Evolutionary conservation across 2,797 vertebrate species (phyloP).

Genomic region (Enteromius paludinosus): DNA sequence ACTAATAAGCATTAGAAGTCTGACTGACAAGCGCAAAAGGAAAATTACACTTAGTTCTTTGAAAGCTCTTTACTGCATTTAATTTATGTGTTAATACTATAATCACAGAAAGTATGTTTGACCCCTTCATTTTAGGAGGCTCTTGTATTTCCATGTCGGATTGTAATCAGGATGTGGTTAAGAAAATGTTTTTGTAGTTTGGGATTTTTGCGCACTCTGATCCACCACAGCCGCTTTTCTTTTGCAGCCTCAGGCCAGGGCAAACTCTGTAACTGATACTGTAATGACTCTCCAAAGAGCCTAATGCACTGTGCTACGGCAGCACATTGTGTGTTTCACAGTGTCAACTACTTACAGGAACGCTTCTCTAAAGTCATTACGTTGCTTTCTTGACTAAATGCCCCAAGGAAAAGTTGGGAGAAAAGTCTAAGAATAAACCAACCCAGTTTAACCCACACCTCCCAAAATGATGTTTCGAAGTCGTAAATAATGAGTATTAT

Average conservation of each 20-base stretch:
- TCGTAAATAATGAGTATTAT: background rate
- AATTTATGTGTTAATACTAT: slow-evolving; percentile 15
- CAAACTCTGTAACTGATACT: slow-evolving; percentile 52
- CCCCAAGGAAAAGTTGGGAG: slow-evolving; percentile 33
- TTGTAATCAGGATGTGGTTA: slow-evolving; percentile 26
- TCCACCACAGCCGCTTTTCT: slow-evolving; percentile 28
- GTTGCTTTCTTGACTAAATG: slow-evolving; percentile 49
- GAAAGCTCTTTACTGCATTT: slow-evolving; percentile 22
- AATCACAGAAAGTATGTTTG: background rate
- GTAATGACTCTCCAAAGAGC: slow-evolving; percentile 53
- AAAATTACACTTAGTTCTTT: slow-evolving; percentile 12
- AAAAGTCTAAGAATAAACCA: slow-evolving; percentile 44
- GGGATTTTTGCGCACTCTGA: slow-evolving; percentile 3
- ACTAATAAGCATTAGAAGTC: slow-evolving; percentile 14
- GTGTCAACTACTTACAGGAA: slow-evolving; percentile 36
- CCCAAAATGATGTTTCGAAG: background rate
- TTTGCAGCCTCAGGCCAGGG: slow-evolving; percentile 36
- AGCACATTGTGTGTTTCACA: slow-evolving; percentile 56
- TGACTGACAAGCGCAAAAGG: slow-evolving; percentile 33
- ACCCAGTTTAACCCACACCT: slow-evolving; percentile 17
- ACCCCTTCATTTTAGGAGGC: slow-evolving; percentile 16
- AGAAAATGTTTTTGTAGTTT: slow-evolving; percentile 32
- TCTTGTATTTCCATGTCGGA: background rate
- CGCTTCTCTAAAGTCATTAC: slow-evolving; percentile 46
- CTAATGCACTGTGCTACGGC: slow-evolving; percentile 49